phyloP scores from a whole-genome alignment of 2,797 vertebrate species.

The Champsocephalus gunnari region DNA sequence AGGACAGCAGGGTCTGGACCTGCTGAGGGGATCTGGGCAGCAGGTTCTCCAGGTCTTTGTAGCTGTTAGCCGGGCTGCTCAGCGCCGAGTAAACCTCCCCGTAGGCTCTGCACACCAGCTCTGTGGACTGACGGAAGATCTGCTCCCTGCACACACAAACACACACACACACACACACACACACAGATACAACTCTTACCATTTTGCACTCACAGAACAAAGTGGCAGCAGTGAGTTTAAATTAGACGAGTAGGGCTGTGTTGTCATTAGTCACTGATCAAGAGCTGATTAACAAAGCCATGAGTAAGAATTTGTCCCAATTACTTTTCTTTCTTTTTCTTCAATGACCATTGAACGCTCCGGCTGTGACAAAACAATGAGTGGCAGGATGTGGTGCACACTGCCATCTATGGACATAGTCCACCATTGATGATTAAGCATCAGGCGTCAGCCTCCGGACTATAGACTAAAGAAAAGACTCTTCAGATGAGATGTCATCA shows the following conservation, averaged over 20 bases:
- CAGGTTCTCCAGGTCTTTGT: conserved; percentile 91
- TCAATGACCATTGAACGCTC: conserved; percentile 44
- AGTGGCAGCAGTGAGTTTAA: conserved; percentile 2
- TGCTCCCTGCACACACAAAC: conserved; percentile 87
- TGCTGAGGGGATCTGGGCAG: conserved; percentile 93
- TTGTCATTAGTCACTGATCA: conserved; percentile 35
- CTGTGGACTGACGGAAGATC: conserved; percentile 95
- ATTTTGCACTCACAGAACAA: conserved; percentile 2
- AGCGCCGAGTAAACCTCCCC: conserved; percentile 90
- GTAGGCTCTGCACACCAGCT: conserved; percentile 94
- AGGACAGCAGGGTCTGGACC: conserved; percentile 93
- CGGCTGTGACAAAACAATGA: conserved; percentile 35
- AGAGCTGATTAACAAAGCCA: conserved; percentile 40
- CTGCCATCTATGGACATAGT: conserved; percentile 73
- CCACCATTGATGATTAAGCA: conserved; percentile 21
- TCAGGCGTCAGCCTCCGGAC: conserved; percentile 17
- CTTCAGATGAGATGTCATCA: background rate
- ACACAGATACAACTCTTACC: conserved; percentile 18
- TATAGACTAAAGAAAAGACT: background rate
- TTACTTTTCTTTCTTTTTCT: conserved; percentile 31
- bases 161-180: background rate
- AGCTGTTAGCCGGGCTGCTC: conserved; percentile 87
- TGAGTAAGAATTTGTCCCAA: conserved; percentile 51
- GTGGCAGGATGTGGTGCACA: conserved; percentile 67
- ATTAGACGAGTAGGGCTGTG: conserved; percentile 3